Conservation (phyloP, 2,113 vertebrate genomes). For the Gobiocypris rarus region DNA sequence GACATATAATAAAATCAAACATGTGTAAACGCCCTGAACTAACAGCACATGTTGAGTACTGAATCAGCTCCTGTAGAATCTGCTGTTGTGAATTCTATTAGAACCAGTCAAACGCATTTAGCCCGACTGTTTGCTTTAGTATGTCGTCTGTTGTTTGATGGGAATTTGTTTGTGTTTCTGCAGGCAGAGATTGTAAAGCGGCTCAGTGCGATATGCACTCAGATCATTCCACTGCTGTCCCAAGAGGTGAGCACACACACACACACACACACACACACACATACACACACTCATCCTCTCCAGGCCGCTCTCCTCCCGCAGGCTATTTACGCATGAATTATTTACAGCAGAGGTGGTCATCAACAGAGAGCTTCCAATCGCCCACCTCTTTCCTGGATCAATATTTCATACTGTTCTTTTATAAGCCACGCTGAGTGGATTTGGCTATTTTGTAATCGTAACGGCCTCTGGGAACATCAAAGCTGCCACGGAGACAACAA, state of each 20-base stretch:
- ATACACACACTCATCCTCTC: background rate
- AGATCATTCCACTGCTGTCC: conserved; percentile 61
- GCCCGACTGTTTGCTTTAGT: conserved; percentile 28
- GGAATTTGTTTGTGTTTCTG: conserved; percentile 22
- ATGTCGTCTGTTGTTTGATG: conserved; percentile 28
- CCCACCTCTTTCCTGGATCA: conserved; percentile 43
- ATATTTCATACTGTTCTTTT: conserved; percentile 53
- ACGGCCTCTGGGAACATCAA: conserved; percentile 15
- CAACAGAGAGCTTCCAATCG: conserved; percentile 5
- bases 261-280: conserved; percentile 25
- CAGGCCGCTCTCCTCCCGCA: background rate
- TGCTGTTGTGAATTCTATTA: background rate
- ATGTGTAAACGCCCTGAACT: background rate
- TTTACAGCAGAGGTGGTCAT: conserved; percentile 52
- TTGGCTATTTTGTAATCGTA: conserved; percentile 29
- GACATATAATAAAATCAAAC: background rate
- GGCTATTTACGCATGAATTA: conserved; percentile 54
- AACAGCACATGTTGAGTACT: background rate
- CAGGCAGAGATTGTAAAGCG: conserved; percentile 62
- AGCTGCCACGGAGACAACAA: conserved; percentile 1
- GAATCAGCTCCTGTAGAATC: background rate
- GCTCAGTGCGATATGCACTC: conserved; percentile 60
- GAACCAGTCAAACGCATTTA: background rate
- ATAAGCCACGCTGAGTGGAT: conserved; percentile 30
- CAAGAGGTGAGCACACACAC: conserved; percentile 53